These are phyloP conservation scores for Muntiacus reevesi DNA, from an alignment of 2,113 vertebrate genomes.

Conservation along the genomic window DNA sequence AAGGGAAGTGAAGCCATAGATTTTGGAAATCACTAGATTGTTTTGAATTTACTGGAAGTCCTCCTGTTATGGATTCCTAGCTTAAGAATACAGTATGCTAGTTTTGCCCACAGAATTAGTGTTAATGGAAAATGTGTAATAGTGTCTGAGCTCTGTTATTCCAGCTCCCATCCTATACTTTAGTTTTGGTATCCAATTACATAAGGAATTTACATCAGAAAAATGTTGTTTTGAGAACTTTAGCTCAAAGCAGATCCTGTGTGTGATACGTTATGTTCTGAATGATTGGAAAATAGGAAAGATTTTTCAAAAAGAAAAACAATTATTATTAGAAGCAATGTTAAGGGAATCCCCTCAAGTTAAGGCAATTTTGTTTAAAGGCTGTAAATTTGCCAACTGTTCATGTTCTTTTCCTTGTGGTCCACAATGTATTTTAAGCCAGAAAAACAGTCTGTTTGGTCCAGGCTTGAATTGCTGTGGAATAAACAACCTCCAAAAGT, in stretches of 20 bases:
- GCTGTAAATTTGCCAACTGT: constrained; percentile 50
- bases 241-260: background rate
- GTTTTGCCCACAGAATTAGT: background rate
- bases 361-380: constrained; percentile 62
- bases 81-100: background rate
- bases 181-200: background rate
- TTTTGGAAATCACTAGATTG: background rate
- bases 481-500: constrained; percentile 53
- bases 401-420: constrained; percentile 62
- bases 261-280: background rate
- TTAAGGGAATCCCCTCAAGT: constrained; percentile 53
- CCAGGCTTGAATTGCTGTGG: constrained; percentile 41
- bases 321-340: constrained; percentile 22
- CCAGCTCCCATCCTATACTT: background rate
- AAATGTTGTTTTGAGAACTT: background rate
- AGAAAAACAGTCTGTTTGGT: constrained; percentile 51
- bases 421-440: constrained; percentile 47
- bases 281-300: constrained; percentile 17
- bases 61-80: background rate
- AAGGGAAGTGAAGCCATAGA: background rate
- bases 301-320: constrained; percentile 2
- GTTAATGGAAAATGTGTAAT: background rate
- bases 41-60: background rate
- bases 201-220: background rate
- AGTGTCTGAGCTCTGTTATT: background rate